A percentile compares a stretch with the other conserved stretches of the same genome.
Evolutionary conservation across 1,140 invertebrate species (phyloP).

Genomic region (Zaprionus vittiger): DNA sequence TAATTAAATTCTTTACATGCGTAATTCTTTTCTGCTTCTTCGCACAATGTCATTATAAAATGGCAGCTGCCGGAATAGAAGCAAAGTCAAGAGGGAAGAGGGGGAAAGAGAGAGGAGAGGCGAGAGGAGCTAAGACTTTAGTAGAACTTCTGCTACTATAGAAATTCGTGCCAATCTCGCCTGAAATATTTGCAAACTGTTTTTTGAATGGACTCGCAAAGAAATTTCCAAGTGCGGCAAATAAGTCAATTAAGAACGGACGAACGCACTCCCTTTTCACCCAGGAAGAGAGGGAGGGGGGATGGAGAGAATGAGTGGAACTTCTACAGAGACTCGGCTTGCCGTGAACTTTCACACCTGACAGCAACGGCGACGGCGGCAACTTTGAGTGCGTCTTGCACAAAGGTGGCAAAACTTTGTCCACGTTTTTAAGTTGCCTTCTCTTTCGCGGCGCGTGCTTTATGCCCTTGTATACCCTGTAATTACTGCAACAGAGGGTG

Average conservation of each 20-base stretch:
- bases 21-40: constrained; percentile 53
- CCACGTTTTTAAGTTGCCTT: constrained; percentile 14
- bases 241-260: constrained; percentile 68
- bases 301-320: neutral
- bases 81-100: constrained; percentile 7
- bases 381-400: constrained; percentile 59
- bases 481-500: neutral
- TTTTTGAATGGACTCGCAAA: constrained; percentile 18
- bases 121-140: neutral
- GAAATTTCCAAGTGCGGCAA: constrained; percentile 38
- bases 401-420: constrained; percentile 71
- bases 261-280: constrained; percentile 30
- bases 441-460: neutral
- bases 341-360: constrained; percentile 68
- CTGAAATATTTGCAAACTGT: constrained; percentile 5
- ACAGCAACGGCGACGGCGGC: constrained; percentile 1
- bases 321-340: constrained; percentile 19
- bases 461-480: neutral
- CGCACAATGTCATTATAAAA: constrained; percentile 63
- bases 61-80: constrained; percentile 29
- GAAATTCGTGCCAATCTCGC: neutral
- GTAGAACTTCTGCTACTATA: neutral
- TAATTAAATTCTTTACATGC: constrained; percentile 79
- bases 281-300: neutral
- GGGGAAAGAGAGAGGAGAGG: neutral